phyloP scores from a whole-genome alignment of 2,888 invertebrate species.

The Lamellibrachia columna region DNA sequence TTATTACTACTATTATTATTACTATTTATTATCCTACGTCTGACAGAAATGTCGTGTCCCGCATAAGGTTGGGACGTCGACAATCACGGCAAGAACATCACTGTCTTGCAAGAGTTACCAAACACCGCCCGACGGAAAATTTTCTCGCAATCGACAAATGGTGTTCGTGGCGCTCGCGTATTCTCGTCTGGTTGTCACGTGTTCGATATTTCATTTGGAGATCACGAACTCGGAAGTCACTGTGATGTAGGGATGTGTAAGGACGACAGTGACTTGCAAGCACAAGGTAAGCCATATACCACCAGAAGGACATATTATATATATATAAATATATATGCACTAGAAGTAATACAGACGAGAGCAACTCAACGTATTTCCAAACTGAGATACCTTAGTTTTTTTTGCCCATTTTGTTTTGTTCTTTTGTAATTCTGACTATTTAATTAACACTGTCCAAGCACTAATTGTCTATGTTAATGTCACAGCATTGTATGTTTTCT shows the following conservation, averaged over 20 bases:
- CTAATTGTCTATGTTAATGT: too few species aligned
- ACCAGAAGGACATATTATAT: too few species aligned
- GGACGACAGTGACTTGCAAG: neutral
- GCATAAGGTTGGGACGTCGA: neutral
- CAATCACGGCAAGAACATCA: neutral
- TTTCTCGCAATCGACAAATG: neutral
- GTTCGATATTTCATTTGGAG: slow-evolving; percentile 3
- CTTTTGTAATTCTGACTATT: too few species aligned
- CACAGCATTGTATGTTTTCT: too few species aligned
- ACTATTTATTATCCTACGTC: neutral
- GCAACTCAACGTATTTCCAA: too few species aligned
- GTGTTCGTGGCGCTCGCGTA: neutral
- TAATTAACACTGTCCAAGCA: too few species aligned
- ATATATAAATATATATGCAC: too few species aligned
- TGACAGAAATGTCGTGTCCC: neutral
- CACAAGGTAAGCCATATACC: neutral
- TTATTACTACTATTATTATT: too few species aligned
- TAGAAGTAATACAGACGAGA: too few species aligned
- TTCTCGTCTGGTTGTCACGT: slow-evolving; percentile 11
- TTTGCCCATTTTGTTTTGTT: too few species aligned
- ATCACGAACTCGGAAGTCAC: neutral
- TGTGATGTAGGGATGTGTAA: neutral
- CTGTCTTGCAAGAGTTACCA: neutral
- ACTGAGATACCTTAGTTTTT: too few species aligned
- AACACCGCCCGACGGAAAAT: neutral